Evolutionary conservation across 2,113 vertebrate species (phyloP).

Genomic region (Campylomormyrus tamandua): DNA sequence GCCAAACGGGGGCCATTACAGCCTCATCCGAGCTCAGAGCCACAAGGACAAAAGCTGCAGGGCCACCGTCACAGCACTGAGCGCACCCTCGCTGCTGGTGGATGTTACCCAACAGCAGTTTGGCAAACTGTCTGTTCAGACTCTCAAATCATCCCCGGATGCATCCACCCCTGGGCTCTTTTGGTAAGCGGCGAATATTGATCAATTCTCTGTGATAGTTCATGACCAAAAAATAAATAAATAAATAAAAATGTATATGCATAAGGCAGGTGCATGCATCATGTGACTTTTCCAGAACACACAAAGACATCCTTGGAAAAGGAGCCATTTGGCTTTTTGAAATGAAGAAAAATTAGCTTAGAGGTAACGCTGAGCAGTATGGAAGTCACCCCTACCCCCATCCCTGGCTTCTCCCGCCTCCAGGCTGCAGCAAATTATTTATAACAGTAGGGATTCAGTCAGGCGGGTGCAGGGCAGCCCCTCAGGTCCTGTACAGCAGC

Average conservation of each 20-base stretch:
- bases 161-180: neutral
- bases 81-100: neutral
- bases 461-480: neutral
- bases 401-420: neutral
- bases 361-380: neutral
- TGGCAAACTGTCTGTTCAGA: neutral
- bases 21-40: neutral
- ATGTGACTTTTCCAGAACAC: neutral
- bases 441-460: conserved; percentile 1
- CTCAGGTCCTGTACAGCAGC: neutral
- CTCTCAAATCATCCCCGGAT: neutral
- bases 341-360: neutral
- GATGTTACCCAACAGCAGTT: neutral
- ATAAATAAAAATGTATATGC: neutral
- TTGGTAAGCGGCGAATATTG: neutral
- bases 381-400: neutral
- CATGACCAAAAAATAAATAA: neutral
- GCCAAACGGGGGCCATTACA: neutral
- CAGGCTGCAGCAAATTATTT: conserved; percentile 23
- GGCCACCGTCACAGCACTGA: neutral
- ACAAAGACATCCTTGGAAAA: neutral
- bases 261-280: neutral
- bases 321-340: neutral
- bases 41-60: neutral
- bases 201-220: neutral